Conservation (phyloP, 2,113 vertebrate genomes). For the Bubo scandiacus region DNA sequence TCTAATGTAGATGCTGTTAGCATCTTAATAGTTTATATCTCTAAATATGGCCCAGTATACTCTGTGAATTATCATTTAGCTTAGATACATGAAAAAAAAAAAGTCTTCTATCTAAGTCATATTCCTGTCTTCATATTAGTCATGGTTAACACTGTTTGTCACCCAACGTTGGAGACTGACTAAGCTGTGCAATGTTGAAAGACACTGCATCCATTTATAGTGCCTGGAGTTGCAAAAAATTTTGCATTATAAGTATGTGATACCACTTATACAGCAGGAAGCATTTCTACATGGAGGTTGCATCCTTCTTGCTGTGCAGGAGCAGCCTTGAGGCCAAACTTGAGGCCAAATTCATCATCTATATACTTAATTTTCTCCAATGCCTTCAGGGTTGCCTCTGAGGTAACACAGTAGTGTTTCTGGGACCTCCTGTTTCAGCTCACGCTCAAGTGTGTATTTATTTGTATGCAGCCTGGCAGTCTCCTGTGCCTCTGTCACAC, state of each 20-base stretch:
- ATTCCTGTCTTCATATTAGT: neutral
- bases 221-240: neutral
- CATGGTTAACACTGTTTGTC: neutral
- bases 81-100: neutral
- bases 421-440: neutral
- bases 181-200: neutral
- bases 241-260: neutral
- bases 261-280: neutral
- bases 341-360: neutral
- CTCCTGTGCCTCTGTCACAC: neutral
- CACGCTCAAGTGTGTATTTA: accelerated
- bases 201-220: neutral
- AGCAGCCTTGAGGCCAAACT: neutral
- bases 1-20: neutral
- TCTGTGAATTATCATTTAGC: neutral
- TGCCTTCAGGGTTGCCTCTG: neutral
- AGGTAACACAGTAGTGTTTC: neutral
- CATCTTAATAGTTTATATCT: neutral
- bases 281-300: neutral
- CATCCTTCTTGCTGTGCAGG: neutral
- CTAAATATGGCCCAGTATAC: neutral
- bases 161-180: neutral
- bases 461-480: neutral
- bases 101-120: neutral
- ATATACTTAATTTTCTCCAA: neutral